Evolutionary conservation across 2,113 vertebrate species (phyloP).

Genomic region (Alligator mississippiensis): DNA sequence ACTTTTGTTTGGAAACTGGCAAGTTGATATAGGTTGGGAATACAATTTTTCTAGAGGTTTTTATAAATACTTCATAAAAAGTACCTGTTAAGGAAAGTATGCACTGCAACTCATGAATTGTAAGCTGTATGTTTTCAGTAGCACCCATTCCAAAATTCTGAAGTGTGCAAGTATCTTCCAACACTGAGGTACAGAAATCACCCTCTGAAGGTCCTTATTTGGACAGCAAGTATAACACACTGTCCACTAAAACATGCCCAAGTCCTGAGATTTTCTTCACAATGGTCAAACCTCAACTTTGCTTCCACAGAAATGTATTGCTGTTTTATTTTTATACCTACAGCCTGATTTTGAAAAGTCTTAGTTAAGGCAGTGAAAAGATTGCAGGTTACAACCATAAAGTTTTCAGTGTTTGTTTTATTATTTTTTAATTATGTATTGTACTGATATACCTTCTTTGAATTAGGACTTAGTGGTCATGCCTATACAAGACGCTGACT

Average conservation of each 20-base stretch:
- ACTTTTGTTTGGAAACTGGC: not conserved
- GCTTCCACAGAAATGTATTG: slow-evolving; percentile 34
- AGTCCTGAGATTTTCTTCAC: slow-evolving; percentile 8
- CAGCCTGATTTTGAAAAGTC: slow-evolving; percentile 6
- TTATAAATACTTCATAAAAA: not conserved
- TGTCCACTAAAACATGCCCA: not conserved
- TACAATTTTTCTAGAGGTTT: not conserved
- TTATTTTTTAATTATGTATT: slow-evolving; percentile 14
- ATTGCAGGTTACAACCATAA: slow-evolving; percentile 36
- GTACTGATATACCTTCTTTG: slow-evolving; percentile 37
- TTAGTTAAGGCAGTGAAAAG: not conserved
- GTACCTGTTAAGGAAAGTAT: not conserved
- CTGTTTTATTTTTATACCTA: slow-evolving; percentile 41
- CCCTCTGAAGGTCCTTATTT: not conserved
- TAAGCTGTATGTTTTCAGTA: slow-evolving; percentile 23
- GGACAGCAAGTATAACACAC: not conserved
- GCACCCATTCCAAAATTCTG: slow-evolving; percentile 8
- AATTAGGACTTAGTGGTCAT: slow-evolving; percentile 18
- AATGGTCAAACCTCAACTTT: not conserved
- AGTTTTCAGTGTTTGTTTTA: slow-evolving; percentile 29
- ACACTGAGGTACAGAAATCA: not conserved
- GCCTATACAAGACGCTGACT: too few relatives aligned
- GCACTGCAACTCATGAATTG: slow-evolving; percentile 7
- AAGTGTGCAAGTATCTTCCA: not conserved
- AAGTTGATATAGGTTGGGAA: not conserved